Conservation (phyloP, 2,113 vertebrate genomes). For the Anoura caudifer region DNA sequence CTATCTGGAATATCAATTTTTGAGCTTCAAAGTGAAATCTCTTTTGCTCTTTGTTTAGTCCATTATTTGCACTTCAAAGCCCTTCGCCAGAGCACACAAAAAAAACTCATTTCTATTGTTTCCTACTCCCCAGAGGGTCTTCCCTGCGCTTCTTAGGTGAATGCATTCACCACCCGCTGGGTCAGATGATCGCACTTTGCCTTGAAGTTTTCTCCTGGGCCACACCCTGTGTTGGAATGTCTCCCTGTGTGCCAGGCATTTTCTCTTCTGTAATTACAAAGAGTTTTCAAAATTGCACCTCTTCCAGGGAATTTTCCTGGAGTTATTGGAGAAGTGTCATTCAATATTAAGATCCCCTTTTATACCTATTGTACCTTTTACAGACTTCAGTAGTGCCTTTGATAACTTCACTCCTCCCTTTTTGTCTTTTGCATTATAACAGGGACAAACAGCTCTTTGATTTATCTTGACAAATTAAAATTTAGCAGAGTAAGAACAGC, state of each 20-base stretch:
- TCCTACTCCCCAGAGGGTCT: conserved; percentile 5
- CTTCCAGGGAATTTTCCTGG: neutral
- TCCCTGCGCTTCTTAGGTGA: neutral
- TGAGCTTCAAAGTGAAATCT: conserved; percentile 27
- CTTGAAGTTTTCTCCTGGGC: conserved; percentile 15
- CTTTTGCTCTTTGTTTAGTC: conserved; percentile 10
- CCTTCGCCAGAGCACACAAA: neutral
- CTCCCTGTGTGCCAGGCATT: neutral
- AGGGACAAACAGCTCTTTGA: neutral
- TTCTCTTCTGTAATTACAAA: neutral
- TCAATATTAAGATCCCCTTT: neutral
- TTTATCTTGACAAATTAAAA: neutral
- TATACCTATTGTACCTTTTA: neutral
- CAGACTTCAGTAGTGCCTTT: neutral
- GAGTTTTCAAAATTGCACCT: neutral
- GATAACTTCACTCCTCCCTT: neutral
- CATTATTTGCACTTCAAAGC: conserved; percentile 55
- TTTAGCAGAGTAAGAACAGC: neutral
- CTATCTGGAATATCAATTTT: neutral
- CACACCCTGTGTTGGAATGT: neutral
- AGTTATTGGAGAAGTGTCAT: neutral
- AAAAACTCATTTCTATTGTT: conserved; percentile 17
- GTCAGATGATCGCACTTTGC: neutral
- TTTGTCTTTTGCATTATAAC: neutral
- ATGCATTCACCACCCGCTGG: neutral